phyloP scores from a whole-genome alignment of 2,888 invertebrate species.

The Dryomyza anilis region DNA sequence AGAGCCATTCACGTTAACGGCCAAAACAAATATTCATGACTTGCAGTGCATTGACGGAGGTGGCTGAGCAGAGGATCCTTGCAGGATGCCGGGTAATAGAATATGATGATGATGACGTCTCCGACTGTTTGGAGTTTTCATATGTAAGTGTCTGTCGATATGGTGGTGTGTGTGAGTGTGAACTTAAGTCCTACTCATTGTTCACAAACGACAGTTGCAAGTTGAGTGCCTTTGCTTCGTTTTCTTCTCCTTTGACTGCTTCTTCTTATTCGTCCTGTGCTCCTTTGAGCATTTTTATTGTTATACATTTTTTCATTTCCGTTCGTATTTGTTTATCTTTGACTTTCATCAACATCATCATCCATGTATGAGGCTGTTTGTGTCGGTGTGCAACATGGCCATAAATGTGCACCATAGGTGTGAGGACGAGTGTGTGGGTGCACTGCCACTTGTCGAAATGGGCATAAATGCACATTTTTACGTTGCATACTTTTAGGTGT shows the following conservation, averaged over 20 bases:
- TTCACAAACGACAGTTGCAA: neutral
- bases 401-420: neutral
- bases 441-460: slow-evolving; percentile 7
- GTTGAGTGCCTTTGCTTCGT: neutral
- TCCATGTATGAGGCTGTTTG: neutral
- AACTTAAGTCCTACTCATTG: neutral
- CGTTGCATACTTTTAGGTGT: slow-evolving; percentile 37
- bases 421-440: neutral
- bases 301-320: slow-evolving; percentile 24
- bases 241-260: neutral
- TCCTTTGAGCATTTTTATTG: slow-evolving; percentile 23
- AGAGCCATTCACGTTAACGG: neutral
- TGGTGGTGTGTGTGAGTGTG: neutral
- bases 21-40: slow-evolving; percentile 13
- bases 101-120: neutral
- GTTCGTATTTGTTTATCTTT: slow-evolving; percentile 11
- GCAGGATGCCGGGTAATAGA: neutral
- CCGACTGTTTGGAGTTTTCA: neutral
- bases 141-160: neutral
- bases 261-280: slow-evolving; percentile 20
- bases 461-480: slow-evolving; percentile 32
- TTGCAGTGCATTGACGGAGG: neutral
- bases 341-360: neutral
- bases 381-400: slow-evolving; percentile 31
- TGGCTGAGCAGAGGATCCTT: neutral